Evolutionary conservation across 2,113 vertebrate genomes (phyloP).

Genomic region (Neogobius melanostomus): DNA sequence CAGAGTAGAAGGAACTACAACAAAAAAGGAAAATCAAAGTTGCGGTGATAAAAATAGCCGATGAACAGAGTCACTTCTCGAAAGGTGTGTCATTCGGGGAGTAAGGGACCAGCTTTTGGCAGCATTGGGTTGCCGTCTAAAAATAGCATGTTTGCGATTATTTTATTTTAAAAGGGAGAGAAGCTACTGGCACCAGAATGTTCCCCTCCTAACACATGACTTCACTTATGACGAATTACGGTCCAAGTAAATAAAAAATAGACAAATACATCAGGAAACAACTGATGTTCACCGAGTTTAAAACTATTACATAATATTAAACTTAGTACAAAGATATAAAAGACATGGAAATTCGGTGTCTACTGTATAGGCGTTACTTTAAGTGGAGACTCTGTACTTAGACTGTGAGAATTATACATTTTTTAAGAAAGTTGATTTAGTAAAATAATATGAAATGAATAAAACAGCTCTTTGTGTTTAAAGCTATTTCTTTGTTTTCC

Average conservation of each 20-base stretch:
- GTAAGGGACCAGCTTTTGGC: constrained; percentile 60
- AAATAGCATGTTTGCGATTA: constrained; percentile 73
- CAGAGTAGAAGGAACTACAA: constrained; percentile 44
- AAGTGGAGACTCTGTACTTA: no score
- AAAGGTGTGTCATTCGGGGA: constrained; percentile 71
- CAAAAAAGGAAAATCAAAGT: constrained; percentile 21
- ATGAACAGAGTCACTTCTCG: constrained; percentile 66
- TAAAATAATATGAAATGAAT: no score
- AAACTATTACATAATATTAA: constrained; percentile 8
- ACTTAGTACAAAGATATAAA: not conserved
- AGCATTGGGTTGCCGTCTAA: constrained; percentile 43
- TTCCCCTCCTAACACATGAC: constrained; percentile 59
- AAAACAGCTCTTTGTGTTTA: no score
- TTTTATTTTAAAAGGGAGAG: constrained; percentile 73
- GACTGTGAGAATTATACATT: no score
- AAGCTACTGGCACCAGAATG: constrained; percentile 53
- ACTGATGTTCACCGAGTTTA: constrained; percentile 48
- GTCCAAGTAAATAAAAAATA: constrained; percentile 69
- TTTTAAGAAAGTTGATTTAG: no score
- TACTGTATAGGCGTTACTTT: not conserved
- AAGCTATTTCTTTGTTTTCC: no score
- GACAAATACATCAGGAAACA: constrained; percentile 57
- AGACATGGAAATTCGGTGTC: not conserved
- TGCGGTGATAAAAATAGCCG: constrained; percentile 64
- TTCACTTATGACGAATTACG: constrained; percentile 71